Evolutionary conservation across 2,113 vertebrate species (phyloP).

Genomic region (Oryzias celebensis): DNA sequence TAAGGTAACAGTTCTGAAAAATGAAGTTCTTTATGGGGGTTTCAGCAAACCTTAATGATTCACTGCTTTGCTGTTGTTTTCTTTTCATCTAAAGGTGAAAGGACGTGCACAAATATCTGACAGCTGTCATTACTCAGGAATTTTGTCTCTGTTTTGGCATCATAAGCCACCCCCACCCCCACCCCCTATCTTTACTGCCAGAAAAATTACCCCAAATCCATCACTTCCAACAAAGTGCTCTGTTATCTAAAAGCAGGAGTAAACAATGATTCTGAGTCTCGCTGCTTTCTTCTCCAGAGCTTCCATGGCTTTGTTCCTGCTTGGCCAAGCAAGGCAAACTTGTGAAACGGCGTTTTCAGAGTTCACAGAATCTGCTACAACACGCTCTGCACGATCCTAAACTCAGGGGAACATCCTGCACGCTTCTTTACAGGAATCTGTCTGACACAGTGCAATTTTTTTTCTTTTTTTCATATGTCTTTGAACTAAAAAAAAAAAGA

Average conservation of each 20-base stretch:
- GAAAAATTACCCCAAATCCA: neutral
- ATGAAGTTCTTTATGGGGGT: too few species aligned
- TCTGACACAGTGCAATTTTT: neutral
- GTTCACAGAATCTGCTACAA: conserved; percentile 22
- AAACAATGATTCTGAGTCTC: neutral
- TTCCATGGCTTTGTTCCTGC: conserved; percentile 15
- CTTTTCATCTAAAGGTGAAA: too few species aligned
- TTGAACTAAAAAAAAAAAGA: too few species aligned
- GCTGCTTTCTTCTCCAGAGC: neutral
- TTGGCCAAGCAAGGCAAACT: conserved; percentile 16
- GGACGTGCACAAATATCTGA: too few species aligned
- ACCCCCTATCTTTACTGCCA: neutral
- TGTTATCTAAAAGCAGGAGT: conserved; percentile 2
- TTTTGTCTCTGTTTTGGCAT: neutral
- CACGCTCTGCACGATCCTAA: conserved; percentile 20
- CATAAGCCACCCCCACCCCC: too few species aligned
- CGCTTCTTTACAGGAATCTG: conserved; percentile 15
- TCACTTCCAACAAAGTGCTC: conserved; percentile 15
- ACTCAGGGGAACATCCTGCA: conserved; percentile 6
- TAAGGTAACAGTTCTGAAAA: too few species aligned
- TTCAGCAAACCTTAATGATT: too few species aligned
- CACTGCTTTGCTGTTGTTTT: too few species aligned
- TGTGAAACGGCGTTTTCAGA: conserved; percentile 20
- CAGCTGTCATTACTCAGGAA: too few species aligned
- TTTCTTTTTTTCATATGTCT: too few species aligned